Percentiles rank a stretch among this genome's conserved stretches.
These are phyloP conservation scores for Aphidius gifuensis DNA, from an alignment of 1,140 invertebrate genomes.

Conservation along the genomic window DNA sequence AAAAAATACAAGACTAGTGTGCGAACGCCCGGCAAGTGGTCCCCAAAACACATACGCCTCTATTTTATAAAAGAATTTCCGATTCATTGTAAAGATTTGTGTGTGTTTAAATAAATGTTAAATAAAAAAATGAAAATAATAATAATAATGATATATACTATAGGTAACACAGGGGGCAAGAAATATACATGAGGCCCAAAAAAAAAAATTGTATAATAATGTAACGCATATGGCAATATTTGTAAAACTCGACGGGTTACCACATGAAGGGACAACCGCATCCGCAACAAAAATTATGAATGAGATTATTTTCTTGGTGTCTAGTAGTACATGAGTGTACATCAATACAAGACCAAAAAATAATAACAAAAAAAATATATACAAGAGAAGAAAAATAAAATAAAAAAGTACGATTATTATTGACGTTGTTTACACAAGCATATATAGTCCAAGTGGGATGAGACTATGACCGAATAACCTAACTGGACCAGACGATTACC, in stretches of 20 bases:
- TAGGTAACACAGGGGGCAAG: constrained; percentile 25
- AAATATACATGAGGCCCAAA: constrained; percentile 18
- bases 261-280: constrained; percentile 26
- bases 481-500: constrained; percentile 37
- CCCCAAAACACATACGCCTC: constrained; percentile 27
- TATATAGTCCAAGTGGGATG: background rate
- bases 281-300: constrained; percentile 41
- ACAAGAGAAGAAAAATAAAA: constrained; percentile 20
- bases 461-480: constrained; percentile 24
- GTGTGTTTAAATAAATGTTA: constrained; percentile 22
- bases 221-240: constrained; percentile 53
- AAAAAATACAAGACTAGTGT: constrained; percentile 35
- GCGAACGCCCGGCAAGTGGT: constrained; percentile 52
- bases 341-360: constrained; percentile 12
- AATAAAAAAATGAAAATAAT: background rate
- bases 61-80: constrained; percentile 49
- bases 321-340: background rate
- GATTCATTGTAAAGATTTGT: constrained; percentile 44
- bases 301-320: constrained; percentile 46
- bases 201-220: constrained; percentile 49
- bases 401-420: constrained; percentile 23
- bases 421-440: background rate
- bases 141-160: constrained; percentile 48
- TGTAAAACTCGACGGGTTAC: constrained; percentile 54
- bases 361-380: constrained; percentile 14